Evolutionary conservation across 2,888 invertebrate genomes (phyloP), one percentile per base, ranked within the genome.

Genomic region (Spialia ferax): DNA sequence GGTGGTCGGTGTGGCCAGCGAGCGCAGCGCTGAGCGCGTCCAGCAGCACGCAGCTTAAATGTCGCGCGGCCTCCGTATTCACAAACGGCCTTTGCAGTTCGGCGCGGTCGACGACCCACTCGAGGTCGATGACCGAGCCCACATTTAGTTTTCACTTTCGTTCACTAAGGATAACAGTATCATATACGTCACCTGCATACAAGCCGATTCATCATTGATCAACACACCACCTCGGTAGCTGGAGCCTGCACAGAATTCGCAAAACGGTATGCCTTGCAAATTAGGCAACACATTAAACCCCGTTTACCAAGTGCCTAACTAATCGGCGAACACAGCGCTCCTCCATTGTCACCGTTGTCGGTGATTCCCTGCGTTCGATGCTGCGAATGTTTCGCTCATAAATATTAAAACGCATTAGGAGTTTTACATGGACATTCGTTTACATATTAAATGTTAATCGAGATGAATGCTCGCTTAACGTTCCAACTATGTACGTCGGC

Each of bases 71-170:
- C 92, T 91, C 93, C 88, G 86, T 89, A 87, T 87, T 88, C 91
- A 87, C 92, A 87, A 91, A 93, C 93, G 93, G 93, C 93, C 93
- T 93, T 93, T 93, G 93, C 92, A 91, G 92, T 92, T 91, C 86
- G 90, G 88, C 78, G 86, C 92, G 93, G 93, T 92, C 93, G 84
- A 86, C 88, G 93, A 93, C 90, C 93, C 87, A 78, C 75, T 74
- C 73, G 81, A 83, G 93, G 87, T 92, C 89, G 84, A 81, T 87
- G 91, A 89, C 91, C 92, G 86, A 79, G 78, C 88, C 88, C 87
- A 87, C 89, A 88, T 91, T 89, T 90, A 91, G 90, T 92, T 93
- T 93, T 93, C 93, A 93, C 93, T 93, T 93, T 93, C 93, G 87
- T 92, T 91, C 83, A 87, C 89, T 90, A 93, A 93, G 93, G 93